These are phyloP conservation scores for Paguma larvata DNA, from an alignment of 2,797 vertebrate species.

Conservation along the genomic window DNA sequence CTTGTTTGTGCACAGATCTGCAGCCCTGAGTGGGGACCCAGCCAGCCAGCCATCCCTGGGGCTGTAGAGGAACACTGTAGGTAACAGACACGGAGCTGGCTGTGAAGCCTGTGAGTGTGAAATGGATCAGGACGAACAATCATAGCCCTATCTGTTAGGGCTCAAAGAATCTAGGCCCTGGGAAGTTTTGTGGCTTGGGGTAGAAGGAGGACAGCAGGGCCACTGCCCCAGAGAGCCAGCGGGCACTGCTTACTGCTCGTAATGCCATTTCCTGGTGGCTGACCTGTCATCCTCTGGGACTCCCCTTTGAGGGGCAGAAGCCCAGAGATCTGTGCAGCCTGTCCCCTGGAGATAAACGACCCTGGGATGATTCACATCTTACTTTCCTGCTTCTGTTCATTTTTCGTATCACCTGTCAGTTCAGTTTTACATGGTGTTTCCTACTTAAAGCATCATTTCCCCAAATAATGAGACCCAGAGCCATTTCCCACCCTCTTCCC, in stretches of 20 bases:
- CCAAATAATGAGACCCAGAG: slow-evolving; percentile 33
- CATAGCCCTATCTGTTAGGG: background rate
- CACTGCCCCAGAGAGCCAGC: background rate
- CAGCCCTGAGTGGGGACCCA: background rate
- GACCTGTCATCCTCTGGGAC: too few relatives aligned
- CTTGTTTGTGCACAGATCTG: background rate
- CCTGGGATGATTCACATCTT: background rate
- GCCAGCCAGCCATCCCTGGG: background rate
- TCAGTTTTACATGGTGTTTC: background rate
- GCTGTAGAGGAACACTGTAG: too few relatives aligned
- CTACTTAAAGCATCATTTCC: slow-evolving; percentile 12
- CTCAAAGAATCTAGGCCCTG: background rate
- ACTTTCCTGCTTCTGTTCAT: background rate
- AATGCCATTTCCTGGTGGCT: background rate
- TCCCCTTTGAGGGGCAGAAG: background rate
- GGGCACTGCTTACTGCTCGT: background rate
- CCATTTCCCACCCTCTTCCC: background rate
- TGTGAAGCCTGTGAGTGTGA: background rate
- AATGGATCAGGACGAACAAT: background rate
- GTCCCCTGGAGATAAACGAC: background rate
- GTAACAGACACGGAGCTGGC: background rate
- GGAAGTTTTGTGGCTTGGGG: background rate
- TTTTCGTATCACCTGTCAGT: background rate
- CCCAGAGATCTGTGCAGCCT: background rate
- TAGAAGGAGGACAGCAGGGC: background rate